A percentile compares a stretch with the other conserved stretches of the same genome.
Conservation (phyloP, 1,140 invertebrate genomes). For the Drosophila funebris region DNA sequence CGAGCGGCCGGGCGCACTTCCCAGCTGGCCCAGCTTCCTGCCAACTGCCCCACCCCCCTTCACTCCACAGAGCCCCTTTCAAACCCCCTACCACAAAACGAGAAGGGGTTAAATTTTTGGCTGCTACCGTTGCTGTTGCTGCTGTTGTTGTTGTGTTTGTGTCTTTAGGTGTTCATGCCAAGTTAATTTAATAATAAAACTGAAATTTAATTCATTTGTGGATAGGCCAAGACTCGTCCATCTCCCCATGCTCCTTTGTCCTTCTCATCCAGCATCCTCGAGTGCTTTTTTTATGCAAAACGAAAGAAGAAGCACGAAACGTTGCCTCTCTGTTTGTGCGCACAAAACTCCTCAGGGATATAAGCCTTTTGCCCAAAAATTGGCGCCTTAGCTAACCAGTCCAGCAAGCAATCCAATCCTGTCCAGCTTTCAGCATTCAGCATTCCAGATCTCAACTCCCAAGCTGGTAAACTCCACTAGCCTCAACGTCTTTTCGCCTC, state of each 20-base stretch:
- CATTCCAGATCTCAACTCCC: background rate
- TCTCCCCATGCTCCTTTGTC: background rate
- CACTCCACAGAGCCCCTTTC: background rate
- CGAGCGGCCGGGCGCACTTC: slow-evolving; percentile 29
- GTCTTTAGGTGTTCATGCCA: slow-evolving; percentile 83
- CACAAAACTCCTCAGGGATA: slow-evolving; percentile 70
- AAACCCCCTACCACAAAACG: slow-evolving; percentile 6
- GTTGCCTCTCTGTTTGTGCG: slow-evolving; percentile 10
- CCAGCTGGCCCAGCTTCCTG: slow-evolving; percentile 36
- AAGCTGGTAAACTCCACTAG: background rate
- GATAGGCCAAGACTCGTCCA: slow-evolving; percentile 63
- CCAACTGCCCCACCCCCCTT: background rate
- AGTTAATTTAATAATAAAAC: slow-evolving; percentile 83
- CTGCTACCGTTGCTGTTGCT: slow-evolving; percentile 8
- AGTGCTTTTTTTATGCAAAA: slow-evolving; percentile 30
- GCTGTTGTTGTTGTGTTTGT: slow-evolving; percentile 56
- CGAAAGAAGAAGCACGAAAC: background rate
- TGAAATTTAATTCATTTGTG: slow-evolving; percentile 83
- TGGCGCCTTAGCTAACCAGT: slow-evolving; percentile 34
- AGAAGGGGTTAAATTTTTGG: slow-evolving; percentile 66
- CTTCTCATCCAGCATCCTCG: background rate
- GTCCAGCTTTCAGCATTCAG: background rate
- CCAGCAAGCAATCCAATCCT: background rate
- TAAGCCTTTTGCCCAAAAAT: slow-evolving; percentile 38
- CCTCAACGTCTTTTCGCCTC: slow-evolving; percentile 60